Evolutionary conservation across 2,888 invertebrate genomes (phyloP).

Genomic region (Piscicola geometra): DNA sequence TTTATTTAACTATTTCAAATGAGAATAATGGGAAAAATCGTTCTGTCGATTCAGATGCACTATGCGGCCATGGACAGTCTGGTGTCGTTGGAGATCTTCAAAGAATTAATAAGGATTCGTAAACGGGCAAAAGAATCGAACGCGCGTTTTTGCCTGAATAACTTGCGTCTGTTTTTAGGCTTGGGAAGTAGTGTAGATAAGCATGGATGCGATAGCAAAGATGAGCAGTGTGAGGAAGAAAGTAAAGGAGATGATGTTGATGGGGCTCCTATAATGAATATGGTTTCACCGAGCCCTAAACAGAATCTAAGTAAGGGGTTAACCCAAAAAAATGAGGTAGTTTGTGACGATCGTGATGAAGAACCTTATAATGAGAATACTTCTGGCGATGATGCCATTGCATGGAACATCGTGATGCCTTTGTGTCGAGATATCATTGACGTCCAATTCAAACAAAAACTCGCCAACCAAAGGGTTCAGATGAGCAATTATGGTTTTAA

Average conservation of each 20-base stretch:
- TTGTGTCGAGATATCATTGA: constrained; percentile 18
- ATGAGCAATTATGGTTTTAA: too few species aligned
- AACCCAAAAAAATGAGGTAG: too few species aligned
- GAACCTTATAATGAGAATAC: background rate
- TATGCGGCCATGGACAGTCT: constrained; percentile 75
- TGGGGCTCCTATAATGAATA: background rate
- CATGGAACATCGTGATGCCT: background rate
- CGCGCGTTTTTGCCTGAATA: constrained; percentile 13
- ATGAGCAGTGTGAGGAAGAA: constrained; percentile 47
- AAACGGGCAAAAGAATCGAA: background rate
- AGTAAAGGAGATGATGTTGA: background rate
- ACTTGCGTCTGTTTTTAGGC: background rate
- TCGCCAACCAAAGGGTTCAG: background rate
- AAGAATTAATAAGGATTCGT: constrained; percentile 42
- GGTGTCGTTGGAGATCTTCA: constrained; percentile 67
- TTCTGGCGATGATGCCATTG: background rate
- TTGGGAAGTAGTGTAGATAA: constrained; percentile 44
- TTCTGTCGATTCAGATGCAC: constrained; percentile 50
- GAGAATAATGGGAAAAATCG: background rate
- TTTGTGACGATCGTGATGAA: background rate
- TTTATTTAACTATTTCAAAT: background rate
- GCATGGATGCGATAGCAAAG: too few species aligned
- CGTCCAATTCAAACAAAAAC: background rate
- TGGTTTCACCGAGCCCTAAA: background rate
- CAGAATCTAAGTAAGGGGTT: too few species aligned